Base-by-base conservation (phyloP, 2,113 vertebrate genomes). In the Chloebia gouldiae region DNA sequence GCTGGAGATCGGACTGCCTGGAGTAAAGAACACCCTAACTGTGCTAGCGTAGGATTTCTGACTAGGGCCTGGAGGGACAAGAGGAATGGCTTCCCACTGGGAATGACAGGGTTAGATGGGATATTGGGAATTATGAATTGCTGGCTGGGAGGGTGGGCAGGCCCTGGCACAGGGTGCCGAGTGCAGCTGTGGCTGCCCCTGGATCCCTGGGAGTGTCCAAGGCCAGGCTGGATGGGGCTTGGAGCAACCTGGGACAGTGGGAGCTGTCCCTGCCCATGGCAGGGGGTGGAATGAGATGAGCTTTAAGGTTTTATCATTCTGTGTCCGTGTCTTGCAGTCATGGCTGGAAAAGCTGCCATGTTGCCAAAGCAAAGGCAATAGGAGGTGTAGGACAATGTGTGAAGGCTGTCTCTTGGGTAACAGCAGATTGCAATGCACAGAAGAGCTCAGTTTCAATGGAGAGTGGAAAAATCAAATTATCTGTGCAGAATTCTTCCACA, bases 91-190 rank as follows among this genome's bases (percentile, higher is more conserved):
- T 50, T 50, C 37, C 28, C 13, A 23, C 2, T 19, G 59, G 24
- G 23, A 78, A 37, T 37, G 22, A 30, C 23, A 19, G 33, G 13
- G 10, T 9, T 16, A 24, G 22, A 11, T 51, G 44, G 37, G 6
- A 13, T 50, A 9, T 50, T 50, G 7, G 18, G 15, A 19, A 59
- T 10, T 39, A 39, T 51, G 8, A 50, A 31, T 50, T 49, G 0
- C 0, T 65, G 11, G 0, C 18, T 65, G 15, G 1, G 59, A 65
- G 22, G 10, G 19, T 73, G 37, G 7, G 0, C 0, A 81, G 22
- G 12, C 22, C 27, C 42, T 88, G 18, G 22, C 12, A 6, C 59
- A 50, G 50, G 31, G 0, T 44, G 8, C 14, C 15, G 22, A 65
- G 51, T 65, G 37, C 1, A 50, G 37, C 71, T 76, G 44, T 42